Base-by-base conservation (phyloP, 1,140 invertebrate species). In the Caenorhabditis remanei region DNA sequence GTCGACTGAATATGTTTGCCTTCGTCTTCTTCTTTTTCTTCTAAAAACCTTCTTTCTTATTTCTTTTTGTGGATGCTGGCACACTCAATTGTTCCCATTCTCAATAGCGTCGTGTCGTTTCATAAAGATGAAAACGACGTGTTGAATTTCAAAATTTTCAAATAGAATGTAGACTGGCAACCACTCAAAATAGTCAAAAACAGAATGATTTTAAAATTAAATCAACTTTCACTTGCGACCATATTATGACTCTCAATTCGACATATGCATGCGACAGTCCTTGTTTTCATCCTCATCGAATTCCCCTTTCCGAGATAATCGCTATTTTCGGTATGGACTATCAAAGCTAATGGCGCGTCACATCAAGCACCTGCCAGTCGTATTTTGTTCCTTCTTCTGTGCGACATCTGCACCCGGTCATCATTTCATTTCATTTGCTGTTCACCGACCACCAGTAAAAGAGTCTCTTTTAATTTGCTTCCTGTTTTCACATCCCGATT, bases 371-470 rank as follows among this genome's bases (percentile, higher is more conserved):
- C 71, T 79, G 71, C 71, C 19, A 79, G 71, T 24, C 71, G 71
- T 79, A 50, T 79, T 79, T 50, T 79, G 43, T 50, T 79, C 65
- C 13, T 46, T 19, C 71, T 79, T 41, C 71, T 79, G 46, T 79
- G 71, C 41, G 71, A 79, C 71, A 79, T 79, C 71, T 79, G 71
- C 71, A 79, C 71, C 71, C 71, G 71, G 71, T 79, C 71, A 79
- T 79, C 71, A 79, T 79, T 79, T 79, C 71, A n/a, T 79, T 79
- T 79, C 71, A 79, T 79, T 50, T 5, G 46, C 71, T 79, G 71
- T 79, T 79, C 71, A 79, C 71, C 71, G 71, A 79, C 71, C 11
- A 11, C 71, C 21, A 50, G 71, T 11, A 71, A 16, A 46, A 9
- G 46, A 79, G 71, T 24, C 46, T 53, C 53, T 13, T n/a, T 9